phyloP scores from a whole-genome alignment of 2,888 invertebrate species.

The Volucella inanis region DNA sequence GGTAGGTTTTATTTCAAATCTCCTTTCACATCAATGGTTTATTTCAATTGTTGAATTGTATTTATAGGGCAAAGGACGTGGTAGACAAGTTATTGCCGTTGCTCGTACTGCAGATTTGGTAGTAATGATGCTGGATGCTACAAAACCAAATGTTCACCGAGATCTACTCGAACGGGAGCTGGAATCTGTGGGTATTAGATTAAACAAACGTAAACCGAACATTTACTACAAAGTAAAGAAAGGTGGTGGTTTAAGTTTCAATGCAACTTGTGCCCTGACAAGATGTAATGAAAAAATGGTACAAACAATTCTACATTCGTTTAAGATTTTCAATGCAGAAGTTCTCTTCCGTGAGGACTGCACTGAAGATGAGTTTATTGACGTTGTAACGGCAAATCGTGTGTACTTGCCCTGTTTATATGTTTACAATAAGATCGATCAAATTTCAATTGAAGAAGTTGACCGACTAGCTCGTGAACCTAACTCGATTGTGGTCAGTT shows the following conservation, averaged over 20 bases:
- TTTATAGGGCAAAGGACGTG: slow-evolving; percentile 91
- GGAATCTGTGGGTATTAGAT: slow-evolving; percentile 98
- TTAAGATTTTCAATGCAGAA: slow-evolving; percentile 98
- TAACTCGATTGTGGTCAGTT: slow-evolving; percentile 97
- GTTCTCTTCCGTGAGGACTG: slow-evolving; percentile 98
- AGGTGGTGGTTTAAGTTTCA: slow-evolving; percentile 98
- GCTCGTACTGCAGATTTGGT: slow-evolving; percentile 99
- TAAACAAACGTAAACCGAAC: slow-evolving; percentile 97
- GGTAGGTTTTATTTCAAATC: slow-evolving; percentile 67
- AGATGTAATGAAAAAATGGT: slow-evolving; percentile 98
- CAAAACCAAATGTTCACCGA: slow-evolving; percentile 98
- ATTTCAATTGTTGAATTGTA: not conserved
- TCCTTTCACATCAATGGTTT: not conserved
- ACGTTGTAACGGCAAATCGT: slow-evolving; percentile 97
- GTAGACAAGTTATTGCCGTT: slow-evolving; percentile 98
- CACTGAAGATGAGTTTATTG: slow-evolving; percentile 97
- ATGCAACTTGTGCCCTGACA: slow-evolving; percentile 96
- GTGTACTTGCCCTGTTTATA: slow-evolving; percentile 98
- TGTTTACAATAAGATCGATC: slow-evolving; percentile 99
- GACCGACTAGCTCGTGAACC: slow-evolving; percentile 95
- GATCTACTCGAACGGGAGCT: slow-evolving; percentile 95
- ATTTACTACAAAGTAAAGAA: slow-evolving; percentile 99
- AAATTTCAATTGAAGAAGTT: slow-evolving; percentile 99
- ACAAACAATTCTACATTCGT: slow-evolving; percentile 98
- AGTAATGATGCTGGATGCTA: slow-evolving; percentile 99